Conservation (phyloP, 2,113 vertebrate species). For the Bolborhynchus lineola region DNA sequence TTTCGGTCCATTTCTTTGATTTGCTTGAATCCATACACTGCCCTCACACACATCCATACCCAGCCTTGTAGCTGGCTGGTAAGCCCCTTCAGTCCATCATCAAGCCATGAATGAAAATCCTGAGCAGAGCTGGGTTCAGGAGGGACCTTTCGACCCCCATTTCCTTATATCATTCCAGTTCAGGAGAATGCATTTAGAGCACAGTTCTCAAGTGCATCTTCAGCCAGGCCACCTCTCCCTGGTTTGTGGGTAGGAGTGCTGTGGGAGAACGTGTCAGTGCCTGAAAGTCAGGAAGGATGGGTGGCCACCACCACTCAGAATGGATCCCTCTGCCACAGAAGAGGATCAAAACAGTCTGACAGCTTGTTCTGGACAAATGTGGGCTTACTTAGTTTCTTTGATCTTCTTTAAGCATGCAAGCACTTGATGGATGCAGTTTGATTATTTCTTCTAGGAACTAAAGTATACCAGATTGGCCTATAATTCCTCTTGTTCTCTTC, state of each 20-base stretch:
- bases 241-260: neutral
- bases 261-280: accelerated
- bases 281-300: neutral
- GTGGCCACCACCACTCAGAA: neutral
- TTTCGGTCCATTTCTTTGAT: neutral
- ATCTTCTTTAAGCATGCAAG: neutral
- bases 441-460: neutral
- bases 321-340: neutral
- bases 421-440: neutral
- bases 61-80: neutral
- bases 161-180: neutral
- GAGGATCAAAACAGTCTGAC: neutral
- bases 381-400: neutral
- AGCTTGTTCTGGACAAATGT: neutral
- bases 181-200: neutral
- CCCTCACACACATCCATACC: accelerated
- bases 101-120: neutral
- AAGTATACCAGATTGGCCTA: neutral
- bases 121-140: neutral
- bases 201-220: neutral
- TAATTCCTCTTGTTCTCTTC: neutral
- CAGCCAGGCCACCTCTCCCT: accelerated
- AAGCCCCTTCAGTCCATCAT: neutral
- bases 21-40: accelerated
- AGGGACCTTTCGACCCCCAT: neutral